phyloP scores from a whole-genome alignment of 2,888 invertebrate species.

The Strigamia transsilvanica region DNA sequence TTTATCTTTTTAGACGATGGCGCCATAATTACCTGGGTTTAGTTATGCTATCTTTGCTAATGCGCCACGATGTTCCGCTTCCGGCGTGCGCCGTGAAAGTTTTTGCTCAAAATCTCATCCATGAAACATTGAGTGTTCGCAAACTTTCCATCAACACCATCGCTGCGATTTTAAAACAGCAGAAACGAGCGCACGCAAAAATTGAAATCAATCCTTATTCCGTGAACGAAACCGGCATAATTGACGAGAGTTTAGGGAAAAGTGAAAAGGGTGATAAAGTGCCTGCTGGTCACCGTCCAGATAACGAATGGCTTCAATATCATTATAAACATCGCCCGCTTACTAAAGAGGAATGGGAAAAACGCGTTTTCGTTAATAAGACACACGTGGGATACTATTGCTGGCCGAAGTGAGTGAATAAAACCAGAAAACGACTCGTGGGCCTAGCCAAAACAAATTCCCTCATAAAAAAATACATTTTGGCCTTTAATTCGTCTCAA shows the following conservation, averaged over 20 bases:
- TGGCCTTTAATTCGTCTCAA: no score
- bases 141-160: constrained; percentile 65
- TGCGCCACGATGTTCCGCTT: constrained; percentile 75
- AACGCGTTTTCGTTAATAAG: constrained; percentile 75
- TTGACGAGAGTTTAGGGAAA: neutral
- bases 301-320: constrained; percentile 80
- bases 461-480: no score
- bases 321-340: constrained; percentile 70
- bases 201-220: constrained; percentile 70
- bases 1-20: constrained; percentile 74
- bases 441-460: no score
- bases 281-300: constrained; percentile 68
- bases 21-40: constrained; percentile 79
- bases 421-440: neutral
- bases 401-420: constrained; percentile 66
- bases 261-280: neutral
- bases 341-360: constrained; percentile 78
- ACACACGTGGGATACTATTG: constrained; percentile 70
- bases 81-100: constrained; percentile 72
- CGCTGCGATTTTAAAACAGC: constrained; percentile 68
- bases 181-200: constrained; percentile 74
- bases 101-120: constrained; percentile 73
- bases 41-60: constrained; percentile 75
- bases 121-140: constrained; percentile 82
- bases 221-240: constrained; percentile 57